Evolutionary conservation across 2,797 vertebrate species (phyloP).

Genomic region (Lagodon rhomboides): DNA sequence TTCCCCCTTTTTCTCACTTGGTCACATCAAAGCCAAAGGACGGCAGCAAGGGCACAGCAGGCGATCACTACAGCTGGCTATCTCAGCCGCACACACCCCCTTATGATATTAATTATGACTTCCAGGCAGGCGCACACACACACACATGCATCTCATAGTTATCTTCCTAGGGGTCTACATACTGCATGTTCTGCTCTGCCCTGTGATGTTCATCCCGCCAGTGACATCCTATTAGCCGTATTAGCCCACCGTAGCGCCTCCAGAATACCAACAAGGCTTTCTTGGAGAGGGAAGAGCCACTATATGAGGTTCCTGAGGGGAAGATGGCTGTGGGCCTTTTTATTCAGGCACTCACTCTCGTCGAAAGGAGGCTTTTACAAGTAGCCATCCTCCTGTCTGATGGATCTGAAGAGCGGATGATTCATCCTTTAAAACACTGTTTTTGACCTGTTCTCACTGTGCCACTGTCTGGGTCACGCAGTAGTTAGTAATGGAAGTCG

Average conservation of each 20-base stretch:
- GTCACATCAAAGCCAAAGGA: constrained; percentile 78
- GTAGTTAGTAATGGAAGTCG: constrained; percentile 43
- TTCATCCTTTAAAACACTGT: constrained; percentile 65
- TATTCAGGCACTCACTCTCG: constrained; percentile 50
- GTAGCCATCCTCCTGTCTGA: constrained; percentile 55
- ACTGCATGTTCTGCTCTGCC: constrained; percentile 69
- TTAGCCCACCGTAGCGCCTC: constrained; percentile 56
- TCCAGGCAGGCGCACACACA: constrained; percentile 45
- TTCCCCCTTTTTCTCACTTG: constrained; percentile 31
- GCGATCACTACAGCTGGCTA: constrained; percentile 60
- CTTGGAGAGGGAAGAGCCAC: constrained; percentile 14
- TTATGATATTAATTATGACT: constrained; percentile 77
- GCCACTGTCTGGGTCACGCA: constrained; percentile 61
- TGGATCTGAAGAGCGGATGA: constrained; percentile 66
- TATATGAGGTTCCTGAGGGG: constrained; percentile 39
- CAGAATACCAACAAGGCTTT: constrained; percentile 70
- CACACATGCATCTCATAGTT: constrained; percentile 45
- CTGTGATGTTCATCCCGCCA: constrained; percentile 81
- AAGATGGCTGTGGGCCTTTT: constrained; percentile 52
- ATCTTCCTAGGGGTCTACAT: constrained; percentile 71
- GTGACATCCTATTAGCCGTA: constrained; percentile 78
- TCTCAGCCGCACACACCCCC: constrained; percentile 57
- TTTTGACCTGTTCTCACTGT: constrained; percentile 70
- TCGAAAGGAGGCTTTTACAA: constrained; percentile 60
- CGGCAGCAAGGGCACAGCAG: constrained; percentile 74